Conservation (phyloP, 1,140 invertebrate genomes). For the Penaeus indicus region DNA sequence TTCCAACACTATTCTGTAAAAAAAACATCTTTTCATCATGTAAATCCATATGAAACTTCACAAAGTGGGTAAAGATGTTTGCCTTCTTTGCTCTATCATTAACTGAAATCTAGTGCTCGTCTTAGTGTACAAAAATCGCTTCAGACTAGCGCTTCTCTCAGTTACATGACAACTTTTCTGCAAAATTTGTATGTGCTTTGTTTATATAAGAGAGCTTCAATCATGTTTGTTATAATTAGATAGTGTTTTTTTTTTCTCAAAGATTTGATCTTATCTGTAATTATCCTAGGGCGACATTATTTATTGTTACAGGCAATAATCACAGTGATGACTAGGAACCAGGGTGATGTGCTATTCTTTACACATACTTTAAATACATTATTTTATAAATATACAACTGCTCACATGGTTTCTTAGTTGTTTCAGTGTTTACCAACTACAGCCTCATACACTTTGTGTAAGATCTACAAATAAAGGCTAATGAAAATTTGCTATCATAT, state of each 20-base stretch:
- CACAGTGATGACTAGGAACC: conserved; percentile 42
- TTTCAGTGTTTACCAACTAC: conserved; percentile 37
- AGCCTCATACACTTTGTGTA: conserved; percentile 27
- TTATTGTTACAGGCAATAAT: conserved; percentile 63
- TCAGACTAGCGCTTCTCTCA: conserved; percentile 22
- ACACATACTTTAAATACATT: conserved; percentile 41
- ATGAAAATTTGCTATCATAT: neutral
- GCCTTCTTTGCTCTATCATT: conserved; percentile 26
- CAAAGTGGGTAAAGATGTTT: conserved; percentile 28
- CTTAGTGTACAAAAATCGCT: neutral
- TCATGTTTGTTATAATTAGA: conserved; percentile 32
- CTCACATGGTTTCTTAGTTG: conserved; percentile 37
- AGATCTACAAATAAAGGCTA: conserved; percentile 38
- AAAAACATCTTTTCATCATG: conserved; percentile 26
- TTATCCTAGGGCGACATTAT: conserved; percentile 55
- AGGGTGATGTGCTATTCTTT: conserved; percentile 37
- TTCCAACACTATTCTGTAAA: conserved; percentile 34
- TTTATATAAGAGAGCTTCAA: conserved; percentile 35
- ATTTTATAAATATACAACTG: conserved; percentile 50
- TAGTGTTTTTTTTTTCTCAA: conserved; percentile 16
- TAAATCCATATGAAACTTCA: conserved; percentile 39
- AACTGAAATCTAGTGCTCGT: neutral
- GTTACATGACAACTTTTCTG: neutral
- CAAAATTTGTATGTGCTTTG: conserved; percentile 41
- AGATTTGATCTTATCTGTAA: conserved; percentile 41